Percentiles rank a stretch among this genome's conserved stretches.
Evolutionary conservation across 1,140 invertebrate genomes (phyloP).

Genomic region (Rhagoletis pomonella): DNA sequence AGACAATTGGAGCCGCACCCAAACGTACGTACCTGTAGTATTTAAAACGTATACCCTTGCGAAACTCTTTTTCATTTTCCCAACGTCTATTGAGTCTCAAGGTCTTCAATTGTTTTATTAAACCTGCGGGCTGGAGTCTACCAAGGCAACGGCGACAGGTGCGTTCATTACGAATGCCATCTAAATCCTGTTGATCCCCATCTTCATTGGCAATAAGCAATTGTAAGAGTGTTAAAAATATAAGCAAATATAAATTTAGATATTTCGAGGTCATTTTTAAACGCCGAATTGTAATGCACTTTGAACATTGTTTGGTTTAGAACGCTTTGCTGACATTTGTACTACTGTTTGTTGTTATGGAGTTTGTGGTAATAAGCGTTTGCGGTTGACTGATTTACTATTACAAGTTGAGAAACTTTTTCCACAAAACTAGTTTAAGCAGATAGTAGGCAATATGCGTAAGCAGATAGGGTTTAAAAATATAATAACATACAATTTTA

Average conservation of each 20-base stretch:
- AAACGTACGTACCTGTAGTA: slow-evolving; percentile 52
- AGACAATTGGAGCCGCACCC: background rate
- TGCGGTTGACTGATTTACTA: background rate
- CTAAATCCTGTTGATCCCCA: background rate
- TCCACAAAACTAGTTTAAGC: slow-evolving; percentile 2
- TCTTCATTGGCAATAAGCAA: slow-evolving; percentile 7
- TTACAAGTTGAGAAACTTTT: slow-evolving; percentile 23
- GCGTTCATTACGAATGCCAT: background rate
- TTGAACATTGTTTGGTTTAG: background rate
- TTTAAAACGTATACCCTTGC: slow-evolving; percentile 52
- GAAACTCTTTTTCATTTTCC: slow-evolving; percentile 40
- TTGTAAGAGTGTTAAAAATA: slow-evolving; percentile 17
- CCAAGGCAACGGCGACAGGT: slow-evolving; percentile 17
- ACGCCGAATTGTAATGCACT: background rate
- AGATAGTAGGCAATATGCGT: background rate
- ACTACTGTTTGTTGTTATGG: background rate
- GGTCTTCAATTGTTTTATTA: slow-evolving; percentile 41
- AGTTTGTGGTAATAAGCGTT: background rate
- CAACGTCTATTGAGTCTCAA: slow-evolving; percentile 60
- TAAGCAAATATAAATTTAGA: background rate
- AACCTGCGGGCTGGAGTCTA: background rate
- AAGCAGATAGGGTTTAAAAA: no score
- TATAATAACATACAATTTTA: no score
- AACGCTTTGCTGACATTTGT: background rate
- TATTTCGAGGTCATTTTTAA: slow-evolving; percentile 47